Conservation (phyloP, 2,797 vertebrate species). For the Gila robusta region DNA sequence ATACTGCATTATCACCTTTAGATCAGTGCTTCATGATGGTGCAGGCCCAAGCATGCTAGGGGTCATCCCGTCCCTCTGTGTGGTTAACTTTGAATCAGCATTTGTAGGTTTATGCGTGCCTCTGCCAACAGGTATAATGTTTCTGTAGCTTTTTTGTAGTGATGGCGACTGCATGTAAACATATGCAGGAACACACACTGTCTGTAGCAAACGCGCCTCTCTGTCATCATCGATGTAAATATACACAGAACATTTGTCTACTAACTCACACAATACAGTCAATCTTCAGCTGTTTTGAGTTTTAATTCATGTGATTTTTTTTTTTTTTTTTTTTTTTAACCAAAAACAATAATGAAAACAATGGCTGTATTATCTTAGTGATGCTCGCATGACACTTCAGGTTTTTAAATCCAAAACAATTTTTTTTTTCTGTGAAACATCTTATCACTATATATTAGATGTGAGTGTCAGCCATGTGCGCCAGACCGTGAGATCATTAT, state of each 20-base stretch:
- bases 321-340: conserved; percentile 13
- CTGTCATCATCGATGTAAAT: conserved; percentile 65
- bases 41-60: conserved; percentile 1
- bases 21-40: background rate
- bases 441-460: conserved; percentile 58
- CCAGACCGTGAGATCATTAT: conserved; percentile 60
- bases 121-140: conserved; percentile 29
- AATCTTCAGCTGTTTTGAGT: background rate
- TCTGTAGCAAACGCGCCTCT: conserved; percentile 69
- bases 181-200: conserved; percentile 53
- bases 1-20: background rate
- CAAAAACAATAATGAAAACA: conserved; percentile 37
- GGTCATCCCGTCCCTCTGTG: conserved; percentile 53
- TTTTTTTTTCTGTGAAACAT: conserved; percentile 57
- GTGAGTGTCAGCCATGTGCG: conserved; percentile 40
- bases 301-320: background rate
- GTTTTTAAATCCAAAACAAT: conserved; percentile 42
- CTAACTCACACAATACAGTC: background rate
- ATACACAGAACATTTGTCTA: conserved; percentile 1
- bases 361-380: conserved; percentile 39
- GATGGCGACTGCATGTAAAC: conserved; percentile 25
- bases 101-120: conserved; percentile 34
- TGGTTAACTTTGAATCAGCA: conserved; percentile 60
- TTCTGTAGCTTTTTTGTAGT: conserved; percentile 40
- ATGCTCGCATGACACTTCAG: conserved; percentile 3